Evolutionary conservation across 1,140 invertebrate species (phyloP).

Genomic region (Caenorhabditis brenneri): DNA sequence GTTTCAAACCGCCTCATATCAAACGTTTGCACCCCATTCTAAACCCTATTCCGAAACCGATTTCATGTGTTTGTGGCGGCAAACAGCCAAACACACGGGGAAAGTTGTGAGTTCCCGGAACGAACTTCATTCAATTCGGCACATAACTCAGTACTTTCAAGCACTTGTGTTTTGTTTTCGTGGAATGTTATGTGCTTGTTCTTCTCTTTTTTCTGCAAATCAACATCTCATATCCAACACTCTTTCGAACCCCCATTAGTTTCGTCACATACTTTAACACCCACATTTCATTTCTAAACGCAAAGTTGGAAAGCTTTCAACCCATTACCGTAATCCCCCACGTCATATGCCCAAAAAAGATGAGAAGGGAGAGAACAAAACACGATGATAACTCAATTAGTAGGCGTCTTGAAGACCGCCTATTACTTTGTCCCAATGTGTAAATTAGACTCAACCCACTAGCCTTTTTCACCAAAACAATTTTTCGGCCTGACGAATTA

Average conservation of each 20-base stretch:
- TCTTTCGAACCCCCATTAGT: background rate
- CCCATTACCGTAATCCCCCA: background rate
- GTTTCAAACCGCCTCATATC: background rate
- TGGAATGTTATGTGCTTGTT: background rate
- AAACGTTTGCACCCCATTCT: background rate
- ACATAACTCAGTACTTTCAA: background rate
- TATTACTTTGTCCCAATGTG: constrained; percentile 26
- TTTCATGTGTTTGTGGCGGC: background rate
- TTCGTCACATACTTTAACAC: background rate
- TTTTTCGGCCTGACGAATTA: too few relatives aligned
- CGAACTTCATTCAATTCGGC: constrained; percentile 18
- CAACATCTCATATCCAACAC: constrained; percentile 15
- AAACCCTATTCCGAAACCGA: background rate
- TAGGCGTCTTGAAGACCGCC: background rate
- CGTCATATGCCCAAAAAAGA: background rate
- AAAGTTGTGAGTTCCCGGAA: background rate
- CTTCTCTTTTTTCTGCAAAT: background rate
- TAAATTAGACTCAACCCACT: background rate
- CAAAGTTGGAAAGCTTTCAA: background rate
- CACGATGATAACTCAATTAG: constrained; percentile 29
- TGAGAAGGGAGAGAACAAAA: background rate
- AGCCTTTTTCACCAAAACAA: background rate
- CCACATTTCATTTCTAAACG: background rate
- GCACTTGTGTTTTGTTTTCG: constrained; percentile 15
- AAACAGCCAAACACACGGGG: background rate